phyloP scores from a whole-genome alignment of 2,888 invertebrate genomes.

The Orthosia cruda region DNA sequence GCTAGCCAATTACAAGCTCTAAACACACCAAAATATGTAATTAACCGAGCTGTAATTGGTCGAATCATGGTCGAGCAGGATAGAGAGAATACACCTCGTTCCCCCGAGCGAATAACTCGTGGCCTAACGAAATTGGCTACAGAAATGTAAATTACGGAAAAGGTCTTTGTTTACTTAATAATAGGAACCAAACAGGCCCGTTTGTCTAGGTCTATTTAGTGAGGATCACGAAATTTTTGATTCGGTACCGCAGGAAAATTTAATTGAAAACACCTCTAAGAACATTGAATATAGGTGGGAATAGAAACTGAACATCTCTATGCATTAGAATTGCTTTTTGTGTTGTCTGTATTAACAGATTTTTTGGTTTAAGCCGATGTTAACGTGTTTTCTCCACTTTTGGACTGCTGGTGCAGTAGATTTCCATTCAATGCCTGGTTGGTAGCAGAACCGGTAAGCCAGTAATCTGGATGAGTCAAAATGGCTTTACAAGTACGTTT shows the following conservation, averaged over 20 bases:
- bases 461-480: too few species aligned
- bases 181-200: conserved; percentile 75
- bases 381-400: too few species aligned
- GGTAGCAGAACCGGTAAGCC: too few species aligned
- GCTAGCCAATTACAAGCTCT: conserved; percentile 42
- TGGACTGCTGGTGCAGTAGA: too few species aligned
- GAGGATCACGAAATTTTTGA: conserved; percentile 75
- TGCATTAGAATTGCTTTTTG: background rate
- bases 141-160: conserved; percentile 78
- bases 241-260: conserved; percentile 42
- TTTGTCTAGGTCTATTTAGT: conserved; percentile 79
- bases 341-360: background rate
- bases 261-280: conserved; percentile 53
- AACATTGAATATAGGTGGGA: conserved; percentile 20
- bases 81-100: conserved; percentile 56
- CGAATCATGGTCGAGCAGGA: conserved; percentile 53
- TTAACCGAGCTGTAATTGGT: conserved; percentile 62
- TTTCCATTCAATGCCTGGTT: too few species aligned
- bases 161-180: conserved; percentile 79
- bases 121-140: conserved; percentile 76
- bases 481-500: too few species aligned
- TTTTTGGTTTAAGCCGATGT: too few species aligned
- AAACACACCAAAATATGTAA: conserved; percentile 62
- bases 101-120: conserved; percentile 70
- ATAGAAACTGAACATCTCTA: conserved; percentile 1